These are phyloP conservation scores for Eriosoma lanigerum DNA, from an alignment of 1,140 invertebrate genomes.

Conservation along the genomic window DNA sequence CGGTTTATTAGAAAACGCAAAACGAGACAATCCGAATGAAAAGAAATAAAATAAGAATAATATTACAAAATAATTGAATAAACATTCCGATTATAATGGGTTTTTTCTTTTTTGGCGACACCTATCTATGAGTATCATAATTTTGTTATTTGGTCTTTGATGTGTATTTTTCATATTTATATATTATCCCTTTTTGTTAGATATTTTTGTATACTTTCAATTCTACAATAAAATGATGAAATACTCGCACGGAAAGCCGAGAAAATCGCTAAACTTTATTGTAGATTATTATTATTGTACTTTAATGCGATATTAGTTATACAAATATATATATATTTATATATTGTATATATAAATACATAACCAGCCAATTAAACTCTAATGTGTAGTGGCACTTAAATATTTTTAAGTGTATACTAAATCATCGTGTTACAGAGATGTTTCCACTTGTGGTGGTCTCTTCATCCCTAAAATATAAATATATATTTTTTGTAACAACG, in stretches of 20 bases:
- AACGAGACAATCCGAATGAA: background rate
- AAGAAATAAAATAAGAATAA: constrained; percentile 1
- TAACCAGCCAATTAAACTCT: constrained; percentile 10
- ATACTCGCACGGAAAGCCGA: background rate
- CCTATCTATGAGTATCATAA: too few species aligned
- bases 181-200: too few species aligned
- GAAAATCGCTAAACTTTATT: constrained; percentile 18
- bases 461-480: background rate
- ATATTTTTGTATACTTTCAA: too few species aligned
- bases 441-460: background rate
- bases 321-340: too few species aligned
- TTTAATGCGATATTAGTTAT: background rate
- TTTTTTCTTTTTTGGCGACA: too few species aligned
- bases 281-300: constrained; percentile 17
- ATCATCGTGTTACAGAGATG: constrained; percentile 2
- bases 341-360: background rate
- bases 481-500: background rate
- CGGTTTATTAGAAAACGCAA: background rate
- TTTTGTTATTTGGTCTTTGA: too few species aligned
- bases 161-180: too few species aligned
- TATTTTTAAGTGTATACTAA: constrained; percentile 16
- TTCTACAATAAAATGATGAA: too few species aligned
- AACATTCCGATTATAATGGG: background rate
- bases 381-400: constrained; percentile 24
- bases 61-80: background rate